These are phyloP conservation scores for Dysmachus trigonus DNA, from an alignment of 2,888 invertebrate species.

Conservation along the genomic window DNA sequence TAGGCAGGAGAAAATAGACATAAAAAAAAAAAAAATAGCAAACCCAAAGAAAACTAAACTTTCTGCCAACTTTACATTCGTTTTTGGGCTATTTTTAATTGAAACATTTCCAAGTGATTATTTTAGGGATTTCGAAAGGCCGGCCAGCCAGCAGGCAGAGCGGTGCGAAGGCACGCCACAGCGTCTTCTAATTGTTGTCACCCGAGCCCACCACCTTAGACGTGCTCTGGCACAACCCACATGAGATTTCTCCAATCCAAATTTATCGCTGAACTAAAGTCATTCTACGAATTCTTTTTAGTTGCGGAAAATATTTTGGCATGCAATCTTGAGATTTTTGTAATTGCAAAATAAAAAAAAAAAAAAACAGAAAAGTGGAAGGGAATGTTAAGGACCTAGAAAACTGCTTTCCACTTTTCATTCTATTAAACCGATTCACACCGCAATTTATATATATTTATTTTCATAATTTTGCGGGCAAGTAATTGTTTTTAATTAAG, in stretches of 20 bases:
- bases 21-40: neutral
- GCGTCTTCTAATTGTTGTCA: neutral
- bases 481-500: neutral
- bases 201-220: neutral
- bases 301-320: neutral
- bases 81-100: constrained; percentile 24
- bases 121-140: constrained; percentile 29
- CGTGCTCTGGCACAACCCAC: constrained; percentile 4
- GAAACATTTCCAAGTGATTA: constrained; percentile 13
- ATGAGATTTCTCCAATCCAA: constrained; percentile 12
- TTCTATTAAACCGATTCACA: neutral
- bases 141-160: neutral
- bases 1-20: neutral
- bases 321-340: neutral
- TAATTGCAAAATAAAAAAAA: neutral
- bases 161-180: neutral
- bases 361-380: neutral
- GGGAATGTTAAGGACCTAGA: neutral
- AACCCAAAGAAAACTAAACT: neutral
- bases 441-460: neutral
- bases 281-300: neutral
- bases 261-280: neutral
- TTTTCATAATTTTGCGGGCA: neutral
- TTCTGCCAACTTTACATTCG: neutral
- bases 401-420: neutral